These are phyloP conservation scores for Ascaphus truei DNA, from an alignment of 2,113 vertebrate genomes.

Conservation along the genomic window DNA sequence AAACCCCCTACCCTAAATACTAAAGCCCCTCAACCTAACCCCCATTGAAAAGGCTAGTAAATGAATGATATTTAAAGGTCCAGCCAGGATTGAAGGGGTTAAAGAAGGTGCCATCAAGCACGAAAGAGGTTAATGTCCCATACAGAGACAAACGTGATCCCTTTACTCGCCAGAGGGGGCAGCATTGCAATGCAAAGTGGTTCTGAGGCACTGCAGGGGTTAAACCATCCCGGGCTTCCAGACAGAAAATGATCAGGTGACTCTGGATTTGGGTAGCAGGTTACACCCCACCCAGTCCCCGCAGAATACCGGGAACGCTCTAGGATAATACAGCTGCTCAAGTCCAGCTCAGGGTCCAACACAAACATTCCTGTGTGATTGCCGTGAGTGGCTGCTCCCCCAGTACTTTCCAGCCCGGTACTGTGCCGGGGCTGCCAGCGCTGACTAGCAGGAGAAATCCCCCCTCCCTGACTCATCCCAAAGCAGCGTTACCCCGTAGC, in stretches of 20 bases:
- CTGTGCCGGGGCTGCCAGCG: constrained; percentile 13
- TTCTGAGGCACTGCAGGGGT: no score
- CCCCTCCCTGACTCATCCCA: not conserved
- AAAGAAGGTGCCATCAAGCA: no score
- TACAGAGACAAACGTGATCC: no score
- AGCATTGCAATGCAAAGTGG: not conserved
- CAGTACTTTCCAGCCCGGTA: constrained; percentile 30
- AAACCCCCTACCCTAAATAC: no score
- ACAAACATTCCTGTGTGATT: constrained; percentile 33
- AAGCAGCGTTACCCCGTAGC: not conserved
- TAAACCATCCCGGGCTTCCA: constrained; percentile 7
- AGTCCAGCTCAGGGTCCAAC: constrained; percentile 28
- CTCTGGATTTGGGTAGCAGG: constrained; percentile 52
- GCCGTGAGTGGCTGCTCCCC: constrained; percentile 31
- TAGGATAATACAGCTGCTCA: constrained; percentile 37
- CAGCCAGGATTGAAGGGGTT: no score
- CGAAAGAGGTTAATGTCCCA: no score
- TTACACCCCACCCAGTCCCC: constrained; percentile 55
- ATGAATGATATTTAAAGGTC: no score
- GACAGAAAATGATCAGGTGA: constrained; percentile 49
- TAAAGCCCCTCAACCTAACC: no score
- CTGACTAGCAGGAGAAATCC: constrained; percentile 23
- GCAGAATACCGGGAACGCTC: constrained; percentile 34
- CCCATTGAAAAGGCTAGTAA: no score
- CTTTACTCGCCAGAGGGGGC: constrained; percentile 1